Base-by-base conservation (phyloP, 64 coral and sea anemone species). In the Stichodactyla mertensii region DNA sequence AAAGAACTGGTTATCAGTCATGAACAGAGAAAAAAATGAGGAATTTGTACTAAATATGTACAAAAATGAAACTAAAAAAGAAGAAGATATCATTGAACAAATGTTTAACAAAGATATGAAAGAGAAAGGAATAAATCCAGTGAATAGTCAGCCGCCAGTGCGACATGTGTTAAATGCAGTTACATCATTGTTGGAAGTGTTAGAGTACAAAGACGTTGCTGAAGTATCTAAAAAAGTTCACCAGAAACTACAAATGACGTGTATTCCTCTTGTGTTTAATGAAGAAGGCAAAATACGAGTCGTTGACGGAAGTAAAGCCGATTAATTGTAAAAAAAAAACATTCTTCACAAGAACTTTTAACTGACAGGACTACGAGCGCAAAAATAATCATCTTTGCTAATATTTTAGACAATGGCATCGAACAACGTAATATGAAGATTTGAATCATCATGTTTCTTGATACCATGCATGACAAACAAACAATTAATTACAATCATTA, bases 81-180 rank as follows among this genome's bases (percentile, higher is more conserved):
- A 55, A 8, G 54, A 77, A 52, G 82, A 92, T 59, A 55, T 87
- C 0, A 86, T 96, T 77, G 85, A 96, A 19, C 91, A 96, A 56
- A 78, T 83, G 77, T 90, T 93, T 84, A 90, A 92, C 20, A 93
- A 86, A 80, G 94, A 96, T 71, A 87, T 93, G 82, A 66, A 87
- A 20, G 54, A 84, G 26, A 60, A 74, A 45, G 24, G 36, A 60
- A 67, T 86, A 51, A 78, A 57, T 22, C 59, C 86, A 36, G 81
- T 71, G 2, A 59, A 88, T 52, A 77, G 67, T 57, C 86, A 52
- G 55, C 88, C 90, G 19, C 79, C 82, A 19, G 94, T 93, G 82
- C 54, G 94, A 88, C 94, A 96, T 28, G 91, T 96, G 31, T 64
- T 96, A 31, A 96, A 93, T 69, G 94, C 94, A 60, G 94, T 96